Evolutionary conservation across 30 jellyfish, hydroid and myxozoan genomes (phyloP).

Genomic region (Chrysaora quinquecirrha): DNA sequence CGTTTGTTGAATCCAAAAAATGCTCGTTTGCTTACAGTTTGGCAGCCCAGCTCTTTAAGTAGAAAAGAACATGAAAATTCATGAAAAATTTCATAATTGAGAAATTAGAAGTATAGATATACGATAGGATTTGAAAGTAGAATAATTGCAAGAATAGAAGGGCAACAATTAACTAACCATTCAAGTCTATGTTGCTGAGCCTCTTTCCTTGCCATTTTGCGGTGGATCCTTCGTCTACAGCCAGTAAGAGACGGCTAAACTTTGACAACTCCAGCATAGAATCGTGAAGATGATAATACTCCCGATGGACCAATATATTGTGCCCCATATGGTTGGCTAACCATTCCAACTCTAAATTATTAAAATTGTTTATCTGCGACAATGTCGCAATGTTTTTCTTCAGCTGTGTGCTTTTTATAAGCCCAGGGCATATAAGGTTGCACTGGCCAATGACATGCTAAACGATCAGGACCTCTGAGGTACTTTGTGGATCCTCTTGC

Average conservation of each 20-base stretch:
- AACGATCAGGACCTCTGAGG: not conserved
- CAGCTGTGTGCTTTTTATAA: not conserved
- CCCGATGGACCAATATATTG: constrained; percentile 63
- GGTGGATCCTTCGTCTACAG: constrained; percentile 68
- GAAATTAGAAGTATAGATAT: not conserved
- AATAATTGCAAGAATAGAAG: not conserved
- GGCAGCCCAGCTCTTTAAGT: not conserved
- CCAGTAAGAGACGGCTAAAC: constrained; percentile 54
- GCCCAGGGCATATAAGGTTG: not conserved
- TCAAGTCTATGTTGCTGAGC: constrained; percentile 28
- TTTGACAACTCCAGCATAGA: constrained; percentile 64
- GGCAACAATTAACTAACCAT: constrained; percentile 21
- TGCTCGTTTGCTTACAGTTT: not conserved
- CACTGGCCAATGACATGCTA: not conserved
- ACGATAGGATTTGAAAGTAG: not conserved
- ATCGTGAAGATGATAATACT: constrained; percentile 59
- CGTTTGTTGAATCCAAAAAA: not conserved
- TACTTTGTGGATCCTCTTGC: not conserved
- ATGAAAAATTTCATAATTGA: not conserved
- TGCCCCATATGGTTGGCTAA: constrained; percentile 74
- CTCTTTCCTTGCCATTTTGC: constrained; percentile 41
- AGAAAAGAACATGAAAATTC: not conserved
- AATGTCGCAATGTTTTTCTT: constrained; percentile 38
- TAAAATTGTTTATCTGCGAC: constrained; percentile 58
- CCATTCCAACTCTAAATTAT: constrained; percentile 51